Base-by-base conservation (phyloP, 2,888 invertebrate species). In the Drosophila maculinotata region DNA sequence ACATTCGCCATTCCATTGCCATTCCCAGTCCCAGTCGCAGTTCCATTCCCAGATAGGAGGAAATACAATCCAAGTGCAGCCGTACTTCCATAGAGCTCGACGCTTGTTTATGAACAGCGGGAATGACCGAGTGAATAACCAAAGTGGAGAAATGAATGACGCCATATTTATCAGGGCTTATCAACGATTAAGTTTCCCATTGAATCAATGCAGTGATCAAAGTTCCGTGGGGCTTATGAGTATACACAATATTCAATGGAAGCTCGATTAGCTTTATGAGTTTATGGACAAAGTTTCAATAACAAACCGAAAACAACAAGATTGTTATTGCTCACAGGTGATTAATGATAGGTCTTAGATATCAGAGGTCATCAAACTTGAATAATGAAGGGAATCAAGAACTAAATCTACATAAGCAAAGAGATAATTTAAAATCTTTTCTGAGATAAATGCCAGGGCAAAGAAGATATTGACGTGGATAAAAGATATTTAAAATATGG, bases 341-440 rank as follows among this genome's bases (percentile, higher is more conserved):
- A 69, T 69, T 68, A 68, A 68, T 68, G 53, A 48, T 35, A n/a
- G 3, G 14, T 10, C 3, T 5, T 0, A 28, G 12, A 3, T 17
- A 33, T 1, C n/a, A 20, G 28, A 56, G 69, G 69, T 69, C 70
- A 63, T 52, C 69, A 52, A 69, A 69, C 70, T 52, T 31, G n/a
- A 26, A 49, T 9, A 10, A 2, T 10, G 8, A 33, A 33, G 2
- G 6, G 10, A 17, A 15, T 20, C 9, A 12, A 9, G 20, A 17
- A 28, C 10, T n/a, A n/a, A n/a, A n/a, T n/a, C n/a, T n/a, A n/a
- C n/a, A 20, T 20, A 20, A 20, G 4, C 2, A 20, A 20, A 20
- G n/a, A n/a, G n/a, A n/a, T n/a, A n/a, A n/a, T n/a, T n/a, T n/a
- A n/a, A n/a, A n/a, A n/a, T n/a, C n/a, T n/a, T n/a, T n/a, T n/a